These are phyloP conservation scores for Liasis olivaceus DNA, from an alignment of 2,797 vertebrate species.

Conservation along the genomic window DNA sequence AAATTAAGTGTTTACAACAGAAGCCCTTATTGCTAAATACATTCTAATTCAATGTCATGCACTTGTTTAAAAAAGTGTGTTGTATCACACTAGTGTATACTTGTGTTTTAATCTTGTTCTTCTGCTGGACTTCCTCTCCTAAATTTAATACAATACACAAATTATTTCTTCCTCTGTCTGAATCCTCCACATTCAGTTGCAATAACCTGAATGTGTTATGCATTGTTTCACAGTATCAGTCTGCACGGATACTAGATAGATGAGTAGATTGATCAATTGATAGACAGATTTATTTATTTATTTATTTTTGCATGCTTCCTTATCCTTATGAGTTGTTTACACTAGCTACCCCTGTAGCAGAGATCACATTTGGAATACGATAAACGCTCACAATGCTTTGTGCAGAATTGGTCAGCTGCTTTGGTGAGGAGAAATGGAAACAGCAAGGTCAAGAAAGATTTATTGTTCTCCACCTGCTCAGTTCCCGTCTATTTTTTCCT, in stretches of 20 bases:
- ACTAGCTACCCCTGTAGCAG: neutral
- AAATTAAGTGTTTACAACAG: slow-evolving; percentile 41
- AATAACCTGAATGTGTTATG: neutral
- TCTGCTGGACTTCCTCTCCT: slow-evolving; percentile 19
- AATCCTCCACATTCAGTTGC: neutral
- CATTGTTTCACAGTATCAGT: neutral
- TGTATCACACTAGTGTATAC: slow-evolving; percentile 19
- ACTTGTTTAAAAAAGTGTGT: neutral
- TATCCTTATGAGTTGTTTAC: neutral
- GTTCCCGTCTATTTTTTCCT: neutral
- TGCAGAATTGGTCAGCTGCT: neutral
- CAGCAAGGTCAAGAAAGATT: accelerated
- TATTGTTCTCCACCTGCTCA: neutral
- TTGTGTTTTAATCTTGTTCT: slow-evolving; percentile 4
- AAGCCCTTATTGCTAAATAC: slow-evolving; percentile 11
- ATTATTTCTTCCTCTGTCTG: slow-evolving; percentile 7
- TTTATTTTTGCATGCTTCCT: neutral
- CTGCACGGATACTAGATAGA: neutral
- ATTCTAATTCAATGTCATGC: neutral
- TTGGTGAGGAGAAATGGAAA: neutral
- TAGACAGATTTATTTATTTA: neutral
- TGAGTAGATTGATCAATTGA: neutral
- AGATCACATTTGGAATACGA: neutral
- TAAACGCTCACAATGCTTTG: neutral
- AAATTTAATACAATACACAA: slow-evolving; percentile 31